Conservation (phyloP, 2,888 invertebrate genomes). For the Oscheius onirici region DNA sequence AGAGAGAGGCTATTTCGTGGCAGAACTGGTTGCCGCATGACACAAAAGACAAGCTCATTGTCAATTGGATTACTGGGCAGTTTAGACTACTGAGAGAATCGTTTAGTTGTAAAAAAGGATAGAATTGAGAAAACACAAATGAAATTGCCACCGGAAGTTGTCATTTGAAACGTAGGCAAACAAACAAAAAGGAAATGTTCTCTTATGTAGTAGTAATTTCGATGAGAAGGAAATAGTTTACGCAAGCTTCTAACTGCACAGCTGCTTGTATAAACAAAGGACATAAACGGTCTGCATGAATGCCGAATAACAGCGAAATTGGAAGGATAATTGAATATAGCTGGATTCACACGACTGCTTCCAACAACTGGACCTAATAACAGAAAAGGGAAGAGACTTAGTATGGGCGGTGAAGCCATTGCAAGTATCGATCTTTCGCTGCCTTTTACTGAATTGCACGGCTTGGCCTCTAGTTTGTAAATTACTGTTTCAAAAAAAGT, state of each 20-base stretch:
- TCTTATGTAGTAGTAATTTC: not conserved
- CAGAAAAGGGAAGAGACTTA: no score
- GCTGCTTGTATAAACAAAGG: not conserved
- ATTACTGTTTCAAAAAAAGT: not conserved
- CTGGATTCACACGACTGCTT: no score
- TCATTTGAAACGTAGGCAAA: not conserved
- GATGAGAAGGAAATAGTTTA: not conserved
- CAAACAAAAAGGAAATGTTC: not conserved
- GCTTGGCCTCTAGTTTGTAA: not conserved
- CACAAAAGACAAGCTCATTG: constrained; percentile 18
- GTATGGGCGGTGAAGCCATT: no score
- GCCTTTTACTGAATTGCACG: no score
- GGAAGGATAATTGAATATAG: not conserved
- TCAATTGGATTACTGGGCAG: constrained; percentile 15
- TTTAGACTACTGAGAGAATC: not conserved
- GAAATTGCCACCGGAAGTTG: not conserved
- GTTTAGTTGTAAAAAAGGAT: not conserved
- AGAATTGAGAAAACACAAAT: not conserved
- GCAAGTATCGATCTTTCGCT: no score
- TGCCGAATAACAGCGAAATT: not conserved
- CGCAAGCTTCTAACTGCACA: not conserved
- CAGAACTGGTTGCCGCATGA: constrained; percentile 18
- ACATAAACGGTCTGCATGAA: not conserved
- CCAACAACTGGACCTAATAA: no score
- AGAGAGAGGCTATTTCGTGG: not conserved